A percentile compares a stretch with the other conserved stretches of the same genome.
phyloP scores from a whole-genome alignment of 1,140 invertebrate genomes.

The Caenorhabditis inopinata region DNA sequence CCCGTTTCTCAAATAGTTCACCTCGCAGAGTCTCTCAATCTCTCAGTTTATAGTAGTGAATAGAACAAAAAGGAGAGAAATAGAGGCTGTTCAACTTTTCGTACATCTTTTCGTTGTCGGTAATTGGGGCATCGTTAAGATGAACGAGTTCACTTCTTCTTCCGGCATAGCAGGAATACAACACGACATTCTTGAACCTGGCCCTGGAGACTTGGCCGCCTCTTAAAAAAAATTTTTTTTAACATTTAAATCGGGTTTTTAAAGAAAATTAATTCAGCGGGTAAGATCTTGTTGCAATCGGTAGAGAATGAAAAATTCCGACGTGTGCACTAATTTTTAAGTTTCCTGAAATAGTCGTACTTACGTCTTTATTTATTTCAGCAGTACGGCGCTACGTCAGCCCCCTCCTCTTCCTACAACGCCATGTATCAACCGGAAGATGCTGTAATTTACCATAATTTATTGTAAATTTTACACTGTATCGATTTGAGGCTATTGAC shows the following conservation, averaged over 20 bases:
- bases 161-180: too few relatives aligned
- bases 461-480: too few relatives aligned
- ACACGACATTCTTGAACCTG: too few relatives aligned
- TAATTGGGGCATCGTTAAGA: constrained; percentile 7
- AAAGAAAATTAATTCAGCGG: too few relatives aligned
- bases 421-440: constrained; percentile 15
- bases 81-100: background rate
- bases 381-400: background rate
- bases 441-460: background rate
- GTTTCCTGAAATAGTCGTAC: too few relatives aligned
- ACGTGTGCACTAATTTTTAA: too few relatives aligned
- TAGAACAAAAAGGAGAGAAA: background rate
- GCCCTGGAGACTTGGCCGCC: too few relatives aligned
- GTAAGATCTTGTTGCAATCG: too few relatives aligned
- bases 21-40: constrained; percentile 1
- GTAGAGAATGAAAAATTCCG: too few relatives aligned
- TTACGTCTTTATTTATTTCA: background rate
- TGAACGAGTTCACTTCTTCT: background rate
- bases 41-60: background rate
- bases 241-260: too few relatives aligned
- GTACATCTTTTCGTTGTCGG: background rate
- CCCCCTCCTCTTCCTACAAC: constrained; percentile 15
- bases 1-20: constrained; percentile 29
- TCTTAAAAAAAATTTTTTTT: too few relatives aligned
- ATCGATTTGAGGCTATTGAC: background rate